Percentiles rank a stretch among this genome's conserved stretches.
Evolutionary conservation across 1,140 invertebrate genomes (phyloP).

Genomic region (Rhysida immarginata): DNA sequence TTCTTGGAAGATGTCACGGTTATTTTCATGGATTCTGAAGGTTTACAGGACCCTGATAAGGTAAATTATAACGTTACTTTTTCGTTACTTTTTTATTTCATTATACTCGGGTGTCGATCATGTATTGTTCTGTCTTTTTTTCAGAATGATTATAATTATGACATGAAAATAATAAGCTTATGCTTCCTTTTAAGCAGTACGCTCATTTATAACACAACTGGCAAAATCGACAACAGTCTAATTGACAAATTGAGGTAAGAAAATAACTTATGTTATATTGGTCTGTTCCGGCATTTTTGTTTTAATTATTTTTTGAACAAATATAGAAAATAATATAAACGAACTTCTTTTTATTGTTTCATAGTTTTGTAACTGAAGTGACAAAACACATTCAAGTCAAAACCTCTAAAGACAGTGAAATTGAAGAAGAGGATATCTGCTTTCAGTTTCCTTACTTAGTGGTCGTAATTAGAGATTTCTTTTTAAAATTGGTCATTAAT

Average conservation of each 20-base stretch:
- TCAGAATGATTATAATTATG: neutral
- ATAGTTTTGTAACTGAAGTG: neutral
- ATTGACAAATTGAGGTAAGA: neutral
- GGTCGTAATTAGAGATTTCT: neutral
- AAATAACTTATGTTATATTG: neutral
- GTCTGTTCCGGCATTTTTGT: no score
- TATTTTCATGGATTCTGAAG: slow-evolving; percentile 3
- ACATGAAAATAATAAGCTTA: neutral
- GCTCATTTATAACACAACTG: neutral
- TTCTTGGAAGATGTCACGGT: neutral
- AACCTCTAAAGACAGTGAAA: neutral
- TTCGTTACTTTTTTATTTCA: no score
- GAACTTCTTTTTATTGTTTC: neutral
- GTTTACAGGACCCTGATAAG: neutral
- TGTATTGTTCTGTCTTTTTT: no score
- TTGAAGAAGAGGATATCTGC: neutral
- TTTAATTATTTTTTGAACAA: no score
- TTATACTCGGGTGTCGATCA: no score
- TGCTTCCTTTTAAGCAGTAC: neutral
- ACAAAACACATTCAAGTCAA: slow-evolving; percentile 4
- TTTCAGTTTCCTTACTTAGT: neutral
- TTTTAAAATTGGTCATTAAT: neutral
- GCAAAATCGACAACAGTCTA: slow-evolving; percentile 1
- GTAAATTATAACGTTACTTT: no score
- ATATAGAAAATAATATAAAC: no score